Percentiles rank a stretch among this genome's conserved stretches.
These are phyloP conservation scores for Polypterus senegalus DNA, from an alignment of 2,113 vertebrate genomes.

Conservation along the genomic window DNA sequence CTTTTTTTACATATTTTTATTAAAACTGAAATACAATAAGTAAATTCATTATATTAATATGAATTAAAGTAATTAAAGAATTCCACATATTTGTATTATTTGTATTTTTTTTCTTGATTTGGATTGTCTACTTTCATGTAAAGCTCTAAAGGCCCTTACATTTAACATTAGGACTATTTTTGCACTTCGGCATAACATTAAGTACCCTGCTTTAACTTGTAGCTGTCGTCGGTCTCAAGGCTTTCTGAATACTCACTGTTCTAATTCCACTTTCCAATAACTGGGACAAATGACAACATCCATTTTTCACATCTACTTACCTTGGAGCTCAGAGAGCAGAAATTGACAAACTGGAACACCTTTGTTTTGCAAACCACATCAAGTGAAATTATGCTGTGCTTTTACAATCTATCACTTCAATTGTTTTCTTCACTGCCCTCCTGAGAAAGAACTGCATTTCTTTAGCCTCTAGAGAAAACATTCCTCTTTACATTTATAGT, in stretches of 20 bases:
- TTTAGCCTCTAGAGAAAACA: neutral
- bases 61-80: too few species aligned
- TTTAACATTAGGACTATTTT: neutral
- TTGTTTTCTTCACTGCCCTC: constrained; percentile 13
- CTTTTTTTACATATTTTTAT: too few species aligned
- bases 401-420: constrained; percentile 19
- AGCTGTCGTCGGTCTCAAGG: constrained; percentile 8
- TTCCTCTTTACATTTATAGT: neutral
- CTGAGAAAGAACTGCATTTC: constrained; percentile 1
- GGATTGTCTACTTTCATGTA: too few species aligned
- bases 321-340: constrained; percentile 10
- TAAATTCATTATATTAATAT: too few species aligned
- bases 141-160: too few species aligned
- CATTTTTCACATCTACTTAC: constrained; percentile 25
- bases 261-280: constrained; percentile 23
- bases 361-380: constrained; percentile 8
- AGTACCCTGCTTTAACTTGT: constrained; percentile 12
- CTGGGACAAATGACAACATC: constrained; percentile 19
- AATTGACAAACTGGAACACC: constrained; percentile 12
- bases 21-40: too few species aligned
- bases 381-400: neutral
- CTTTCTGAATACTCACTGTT: constrained; percentile 9
- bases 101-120: too few species aligned
- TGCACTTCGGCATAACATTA: constrained; percentile 13
- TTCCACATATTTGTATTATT: too few species aligned